Base-by-base conservation (phyloP, 1,140 invertebrate genomes). In the Drosophila athabasca region DNA sequence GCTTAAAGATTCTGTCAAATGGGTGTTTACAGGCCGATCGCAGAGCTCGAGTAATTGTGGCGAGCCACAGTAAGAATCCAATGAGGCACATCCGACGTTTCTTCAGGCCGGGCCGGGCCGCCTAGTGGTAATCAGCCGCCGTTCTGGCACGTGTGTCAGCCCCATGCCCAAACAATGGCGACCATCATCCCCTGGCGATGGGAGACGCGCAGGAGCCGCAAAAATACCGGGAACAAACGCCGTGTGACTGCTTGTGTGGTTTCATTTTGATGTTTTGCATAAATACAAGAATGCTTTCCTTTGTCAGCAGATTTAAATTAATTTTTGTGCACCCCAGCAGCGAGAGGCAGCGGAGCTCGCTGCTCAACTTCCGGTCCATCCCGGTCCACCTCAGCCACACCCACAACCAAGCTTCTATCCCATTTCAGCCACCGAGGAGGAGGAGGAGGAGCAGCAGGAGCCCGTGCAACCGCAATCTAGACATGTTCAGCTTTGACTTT, bases 231-330 rank as follows among this genome's bases (percentile, higher is more conserved):
- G 41, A 43, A 65, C 41, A 55, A 73, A 39, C 54, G 22, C 43
- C 43, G 59, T 60, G 54, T 48, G 43, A 48, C 19, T 35, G 54
- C 26, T 58, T 45, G 62, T 62, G 48, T 45, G 46, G 19, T 51
- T 50, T 54, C 68, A 53, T 62, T 68, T 64, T 76, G 48, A 65
- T 69, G 60, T 73, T 84, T 76, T 84, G 76, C 81, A 84, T 84
- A 84, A 84, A 83, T 79, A 76, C 68, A 45, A 68, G 53, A 58
- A 75, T 73, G 58, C 54, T 53, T 67, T 72, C 48, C 76, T 79
- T 84, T 84, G 80, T 77, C 72, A 84, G 80, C 80, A 79, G 76
- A 76, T 83, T 84, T 79, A 83, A 84, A 84, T 83, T 83, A 83
- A 79, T 83, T 83, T 83, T 72, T 74, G 44, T 62, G 48, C 50